Conservation (phyloP, 2,888 invertebrate genomes). For the Onthophagus sagittarius region DNA sequence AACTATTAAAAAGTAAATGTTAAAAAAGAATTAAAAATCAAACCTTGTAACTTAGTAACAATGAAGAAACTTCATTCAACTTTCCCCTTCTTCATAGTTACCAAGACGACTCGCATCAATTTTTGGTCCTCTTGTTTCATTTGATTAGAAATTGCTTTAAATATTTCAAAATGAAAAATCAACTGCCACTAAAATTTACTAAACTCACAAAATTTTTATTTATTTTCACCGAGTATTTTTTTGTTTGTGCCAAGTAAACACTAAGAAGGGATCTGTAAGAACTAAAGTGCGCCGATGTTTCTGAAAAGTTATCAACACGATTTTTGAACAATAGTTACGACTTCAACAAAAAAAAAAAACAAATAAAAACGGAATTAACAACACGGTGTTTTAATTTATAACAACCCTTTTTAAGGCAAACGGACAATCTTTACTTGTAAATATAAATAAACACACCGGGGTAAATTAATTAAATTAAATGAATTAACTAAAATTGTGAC, state of each 20-base stretch:
- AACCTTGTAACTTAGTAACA: background rate
- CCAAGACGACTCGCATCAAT: background rate
- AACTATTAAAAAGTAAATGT: background rate
- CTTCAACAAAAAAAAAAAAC: background rate
- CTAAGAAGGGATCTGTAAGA: background rate
- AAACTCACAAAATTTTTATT: background rate
- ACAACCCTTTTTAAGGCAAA: constrained; percentile 1
- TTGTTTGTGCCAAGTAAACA: background rate
- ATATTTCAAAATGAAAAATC: background rate
- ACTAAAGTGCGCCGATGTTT: background rate
- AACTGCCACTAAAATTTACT: constrained; percentile 4
- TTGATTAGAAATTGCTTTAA: background rate
- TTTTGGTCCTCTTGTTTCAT: background rate
- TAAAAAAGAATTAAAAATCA: background rate
- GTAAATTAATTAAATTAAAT: background rate
- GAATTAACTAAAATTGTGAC: constrained; percentile 30
- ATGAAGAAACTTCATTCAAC: background rate
- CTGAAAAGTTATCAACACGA: background rate
- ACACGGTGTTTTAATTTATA: background rate
- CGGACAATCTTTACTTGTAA: constrained; percentile 19
- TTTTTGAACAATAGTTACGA: background rate
- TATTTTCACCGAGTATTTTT: background rate
- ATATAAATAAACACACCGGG: background rate
- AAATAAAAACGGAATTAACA: background rate
- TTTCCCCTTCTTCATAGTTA: background rate